phyloP scores from a whole-genome alignment of 1,140 invertebrate genomes.

The Thaumatotibia leucotreta region DNA sequence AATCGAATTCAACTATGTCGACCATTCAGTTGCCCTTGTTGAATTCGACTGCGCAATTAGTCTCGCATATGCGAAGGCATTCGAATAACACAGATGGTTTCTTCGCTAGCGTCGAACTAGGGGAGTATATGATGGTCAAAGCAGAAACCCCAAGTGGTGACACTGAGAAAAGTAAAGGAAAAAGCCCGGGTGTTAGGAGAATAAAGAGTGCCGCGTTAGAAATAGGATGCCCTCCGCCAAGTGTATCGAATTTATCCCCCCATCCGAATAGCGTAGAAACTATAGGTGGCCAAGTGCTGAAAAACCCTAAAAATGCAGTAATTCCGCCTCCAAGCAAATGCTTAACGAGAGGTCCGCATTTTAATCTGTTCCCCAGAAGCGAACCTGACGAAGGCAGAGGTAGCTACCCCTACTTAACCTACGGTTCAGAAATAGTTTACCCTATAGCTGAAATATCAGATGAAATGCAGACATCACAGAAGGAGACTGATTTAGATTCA shows the following conservation, averaged over 20 bases:
- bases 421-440: conserved; percentile 87
- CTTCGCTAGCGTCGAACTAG: conserved; percentile 74
- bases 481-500: conserved; percentile 80
- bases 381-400: conserved; percentile 63
- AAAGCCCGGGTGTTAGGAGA: conserved; percentile 77
- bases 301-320: conserved; percentile 78
- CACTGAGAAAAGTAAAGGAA: conserved; percentile 58
- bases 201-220: conserved; percentile 83
- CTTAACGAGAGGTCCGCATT: conserved; percentile 80
- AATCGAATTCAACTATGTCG: conserved; percentile 79
- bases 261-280: conserved; percentile 83
- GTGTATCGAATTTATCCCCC: conserved; percentile 79
- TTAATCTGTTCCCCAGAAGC: conserved; percentile 79
- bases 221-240: conserved; percentile 80
- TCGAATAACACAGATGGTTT: conserved; percentile 80
- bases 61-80: conserved; percentile 77
- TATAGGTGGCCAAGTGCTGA: conserved; percentile 79
- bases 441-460: conserved; percentile 90
- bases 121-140: conserved; percentile 74
- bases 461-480: conserved; percentile 85
- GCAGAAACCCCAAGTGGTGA: conserved; percentile 54
- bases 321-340: conserved; percentile 81
- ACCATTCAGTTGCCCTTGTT: conserved; percentile 76
- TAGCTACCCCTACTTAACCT: conserved; percentile 81
- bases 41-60: conserved; percentile 68